Base-by-base conservation (phyloP, 2,888 invertebrate genomes). In the Nematopogon swammerdamellus region DNA sequence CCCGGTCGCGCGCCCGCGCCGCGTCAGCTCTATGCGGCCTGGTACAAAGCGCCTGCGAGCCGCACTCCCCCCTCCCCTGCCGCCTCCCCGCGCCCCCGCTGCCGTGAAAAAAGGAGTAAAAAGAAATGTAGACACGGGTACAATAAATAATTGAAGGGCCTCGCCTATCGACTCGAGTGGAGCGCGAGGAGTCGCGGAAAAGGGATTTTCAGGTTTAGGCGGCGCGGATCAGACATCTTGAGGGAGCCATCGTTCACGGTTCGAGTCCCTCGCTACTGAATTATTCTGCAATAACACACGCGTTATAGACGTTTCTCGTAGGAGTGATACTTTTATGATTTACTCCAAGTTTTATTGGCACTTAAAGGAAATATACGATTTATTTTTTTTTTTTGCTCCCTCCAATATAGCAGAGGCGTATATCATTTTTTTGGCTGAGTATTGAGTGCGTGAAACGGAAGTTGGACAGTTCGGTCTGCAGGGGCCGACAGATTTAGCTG, bases 331-430 rank as follows among this genome's bases (percentile, higher is more conserved):
- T 76, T 77, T 75, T 79, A 77, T 77, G 77, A 79, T 79, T 79
- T 79, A 77, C 76, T 76, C 64, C 74, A 72, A 77, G 72, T 79
- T 79, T 79, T 79, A 79, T 79, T 79, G 77, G 77, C 75, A 76
- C 77, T 77, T 79, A 79, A 72, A 74, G 74, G 72, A 72, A 75
- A 74, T 76, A 76, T 72, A 73, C 73, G 74, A 77, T 77, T 76
- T 77, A 77, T 77, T 75, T 50, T 14, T 70, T 64, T 67, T n/a
- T n/a, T n/a, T n/a, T n/a, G n/a, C n/a, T n/a, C n/a, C 68, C 74
- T 72, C 74, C 74, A 76, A 77, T 76, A 76, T 74, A 72, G 72
- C 71, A 68, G 68, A 61, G 64, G 66, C 72, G 72, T 75, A 68
- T 74, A 76, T 75, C 74, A 75, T 74, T 75, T 76, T 77, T 74